A percentile compares a stretch with the other conserved stretches of the same genome.
phyloP scores from a whole-genome alignment of 2,797 vertebrate genomes.

The Lophura swinhoii region DNA sequence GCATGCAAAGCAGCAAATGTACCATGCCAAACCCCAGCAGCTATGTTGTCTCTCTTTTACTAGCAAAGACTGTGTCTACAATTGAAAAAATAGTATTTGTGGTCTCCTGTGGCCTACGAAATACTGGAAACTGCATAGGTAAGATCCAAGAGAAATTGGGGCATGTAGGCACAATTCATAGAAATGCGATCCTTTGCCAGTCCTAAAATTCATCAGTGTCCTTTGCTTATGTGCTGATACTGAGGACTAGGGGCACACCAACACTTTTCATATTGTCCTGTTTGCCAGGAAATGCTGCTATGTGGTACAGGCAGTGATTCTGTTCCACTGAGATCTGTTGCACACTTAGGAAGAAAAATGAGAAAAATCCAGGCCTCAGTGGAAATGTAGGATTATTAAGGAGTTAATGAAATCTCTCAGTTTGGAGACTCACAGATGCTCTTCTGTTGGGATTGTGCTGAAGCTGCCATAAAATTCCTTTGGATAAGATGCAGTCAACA shows the following conservation, averaged over 20 bases:
- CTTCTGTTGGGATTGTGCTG: not conserved
- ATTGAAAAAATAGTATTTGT: not conserved
- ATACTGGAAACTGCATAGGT: not conserved
- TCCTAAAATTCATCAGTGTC: not conserved
- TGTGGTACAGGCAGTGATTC: rapidly evolving
- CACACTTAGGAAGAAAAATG: not conserved
- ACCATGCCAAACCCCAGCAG: rapidly evolving
- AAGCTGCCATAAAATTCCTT: slow-evolving; percentile 31
- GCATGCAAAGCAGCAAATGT: not conserved
- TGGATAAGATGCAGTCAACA: slow-evolving; percentile 40
- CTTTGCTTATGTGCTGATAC: not conserved
- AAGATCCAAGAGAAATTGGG: not conserved
- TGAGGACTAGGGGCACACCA: rapidly evolving
- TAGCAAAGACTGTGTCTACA: not conserved
- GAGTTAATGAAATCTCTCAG: not conserved
- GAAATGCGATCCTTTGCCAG: not conserved
- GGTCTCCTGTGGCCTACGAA: not conserved
- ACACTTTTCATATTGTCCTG: not conserved
- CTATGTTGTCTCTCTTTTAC: not conserved
- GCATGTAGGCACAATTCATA: not conserved
- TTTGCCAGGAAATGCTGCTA: not conserved
- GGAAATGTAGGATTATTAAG: not conserved
- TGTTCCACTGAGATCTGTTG: not conserved
- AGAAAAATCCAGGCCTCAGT: not conserved
- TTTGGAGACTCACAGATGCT: not conserved